These are phyloP conservation scores for Orthonyx spaldingii DNA, from an alignment of 2,113 vertebrate genomes.

Conservation along the genomic window DNA sequence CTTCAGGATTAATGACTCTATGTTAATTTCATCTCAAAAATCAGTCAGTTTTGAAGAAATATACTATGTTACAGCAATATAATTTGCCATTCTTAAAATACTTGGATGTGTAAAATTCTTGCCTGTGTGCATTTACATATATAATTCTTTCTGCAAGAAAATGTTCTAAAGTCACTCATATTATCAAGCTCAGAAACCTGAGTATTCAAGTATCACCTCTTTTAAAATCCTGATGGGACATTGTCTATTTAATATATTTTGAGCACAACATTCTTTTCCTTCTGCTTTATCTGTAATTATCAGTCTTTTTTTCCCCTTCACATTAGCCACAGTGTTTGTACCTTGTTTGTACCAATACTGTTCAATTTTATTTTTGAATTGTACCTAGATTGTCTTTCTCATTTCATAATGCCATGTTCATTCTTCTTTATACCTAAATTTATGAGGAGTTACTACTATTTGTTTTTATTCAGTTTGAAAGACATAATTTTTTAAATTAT, in stretches of 20 bases:
- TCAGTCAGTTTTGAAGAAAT: neutral
- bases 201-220: neutral
- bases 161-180: neutral
- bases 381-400: neutral
- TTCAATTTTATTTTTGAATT: neutral
- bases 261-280: neutral
- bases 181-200: neutral
- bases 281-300: neutral
- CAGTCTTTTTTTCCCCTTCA: neutral
- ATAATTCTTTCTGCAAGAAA: neutral
- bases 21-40: neutral
- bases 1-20: neutral
- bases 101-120: neutral
- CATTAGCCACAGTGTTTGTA: neutral
- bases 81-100: neutral
- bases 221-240: neutral
- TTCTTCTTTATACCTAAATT: neutral
- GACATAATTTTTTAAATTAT: neutral
- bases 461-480: neutral
- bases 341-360: neutral
- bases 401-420: neutral
- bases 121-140: neutral
- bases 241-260: neutral
- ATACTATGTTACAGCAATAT: neutral
- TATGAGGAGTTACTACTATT: neutral